Evolutionary conservation across 2,888 invertebrate species (phyloP).

Genomic region (Branchipolynoe longqiensis): DNA sequence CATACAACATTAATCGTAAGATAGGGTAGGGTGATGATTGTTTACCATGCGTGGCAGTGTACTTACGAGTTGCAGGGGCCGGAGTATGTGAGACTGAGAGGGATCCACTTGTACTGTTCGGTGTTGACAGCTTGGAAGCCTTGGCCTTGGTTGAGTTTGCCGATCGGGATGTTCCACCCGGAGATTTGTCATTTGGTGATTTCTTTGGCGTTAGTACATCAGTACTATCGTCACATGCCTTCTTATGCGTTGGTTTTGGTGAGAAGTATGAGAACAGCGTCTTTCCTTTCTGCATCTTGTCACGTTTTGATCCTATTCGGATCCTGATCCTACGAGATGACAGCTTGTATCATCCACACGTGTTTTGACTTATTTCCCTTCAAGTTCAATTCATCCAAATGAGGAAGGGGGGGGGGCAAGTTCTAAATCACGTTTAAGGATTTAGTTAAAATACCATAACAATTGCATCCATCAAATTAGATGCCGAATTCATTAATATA

Average conservation of each 20-base stretch:
- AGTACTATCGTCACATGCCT: neutral
- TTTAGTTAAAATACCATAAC: neutral
- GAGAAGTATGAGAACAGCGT: constrained; percentile 39
- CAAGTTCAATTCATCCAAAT: constrained; percentile 13
- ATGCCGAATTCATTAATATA: too few relatives aligned
- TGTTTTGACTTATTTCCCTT: too few relatives aligned
- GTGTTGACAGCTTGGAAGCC: neutral
- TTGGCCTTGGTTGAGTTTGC: neutral
- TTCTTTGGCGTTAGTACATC: constrained; percentile 20
- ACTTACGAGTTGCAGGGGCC: too few relatives aligned
- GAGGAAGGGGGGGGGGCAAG: neutral
- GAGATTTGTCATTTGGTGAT: constrained; percentile 34
- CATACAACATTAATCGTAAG: too few relatives aligned
- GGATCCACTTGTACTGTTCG: too few relatives aligned
- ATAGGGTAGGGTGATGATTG: too few relatives aligned
- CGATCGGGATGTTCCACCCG: neutral
- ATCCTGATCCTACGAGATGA: too few relatives aligned
- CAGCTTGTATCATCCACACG: constrained; percentile 30
- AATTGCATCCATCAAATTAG: too few relatives aligned
- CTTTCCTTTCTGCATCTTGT: constrained; percentile 5
- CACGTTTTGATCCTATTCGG: neutral
- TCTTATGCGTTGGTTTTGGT: neutral
- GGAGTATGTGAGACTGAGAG: too few relatives aligned
- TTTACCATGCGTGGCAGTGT: too few relatives aligned
- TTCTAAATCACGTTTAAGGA: neutral